Percentiles rank a stretch among this genome's conserved stretches.
Conservation (phyloP, 2,797 vertebrate genomes). For the Cryptoprocta ferox region DNA sequence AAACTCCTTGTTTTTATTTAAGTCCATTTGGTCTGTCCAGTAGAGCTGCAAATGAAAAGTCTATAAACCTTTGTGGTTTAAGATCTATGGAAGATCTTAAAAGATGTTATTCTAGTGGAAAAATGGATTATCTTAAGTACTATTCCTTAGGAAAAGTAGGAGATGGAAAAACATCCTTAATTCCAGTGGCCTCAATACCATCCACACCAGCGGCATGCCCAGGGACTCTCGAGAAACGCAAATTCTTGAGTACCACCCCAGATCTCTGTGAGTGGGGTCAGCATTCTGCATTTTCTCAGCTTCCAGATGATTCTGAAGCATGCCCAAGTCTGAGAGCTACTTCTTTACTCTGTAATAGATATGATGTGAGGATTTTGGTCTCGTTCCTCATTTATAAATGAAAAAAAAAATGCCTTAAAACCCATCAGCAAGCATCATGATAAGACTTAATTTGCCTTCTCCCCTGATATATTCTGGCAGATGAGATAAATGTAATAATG, state of each 20-base stretch:
- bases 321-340: not conserved
- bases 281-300: not conserved
- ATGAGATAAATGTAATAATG: slow-evolving; percentile 47
- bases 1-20: not conserved
- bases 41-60: not conserved
- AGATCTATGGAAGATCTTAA: not conserved
- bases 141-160: not conserved
- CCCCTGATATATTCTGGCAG: not conserved
- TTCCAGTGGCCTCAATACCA: not conserved
- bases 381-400: not conserved
- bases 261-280: not conserved
- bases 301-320: not conserved
- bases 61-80: not conserved
- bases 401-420: slow-evolving; percentile 53
- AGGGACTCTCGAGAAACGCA: not conserved
- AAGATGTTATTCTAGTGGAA: not conserved
- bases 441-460: slow-evolving; percentile 53
- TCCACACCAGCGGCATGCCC: not conserved
- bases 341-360: not conserved
- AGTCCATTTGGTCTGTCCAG: not conserved
- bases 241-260: not conserved
- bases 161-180: not conserved
- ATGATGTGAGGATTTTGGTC: not conserved
- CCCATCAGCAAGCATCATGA: slow-evolving; percentile 20
- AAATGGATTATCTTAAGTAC: not conserved